Evolutionary conservation across 2,113 vertebrate species (phyloP).

Genomic region (Spermophilus dauricus): DNA sequence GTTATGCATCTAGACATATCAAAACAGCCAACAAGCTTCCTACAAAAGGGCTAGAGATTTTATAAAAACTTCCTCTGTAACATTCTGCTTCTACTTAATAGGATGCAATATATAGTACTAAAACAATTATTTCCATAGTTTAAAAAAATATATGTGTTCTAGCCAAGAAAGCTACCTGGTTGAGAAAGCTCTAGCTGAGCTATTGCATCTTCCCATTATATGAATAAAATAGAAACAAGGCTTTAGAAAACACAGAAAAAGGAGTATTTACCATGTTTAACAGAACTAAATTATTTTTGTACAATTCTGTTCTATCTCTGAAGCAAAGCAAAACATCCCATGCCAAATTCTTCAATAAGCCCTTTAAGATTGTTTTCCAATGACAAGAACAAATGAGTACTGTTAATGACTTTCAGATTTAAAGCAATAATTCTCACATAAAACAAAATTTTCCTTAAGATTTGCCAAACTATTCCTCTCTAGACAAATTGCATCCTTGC

Average conservation of each 20-base stretch:
- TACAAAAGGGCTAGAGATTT: not conserved
- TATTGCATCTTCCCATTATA: conserved; percentile 15
- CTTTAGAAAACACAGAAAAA: conserved; percentile 55
- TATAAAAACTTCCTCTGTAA: not conserved
- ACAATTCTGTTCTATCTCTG: conserved; percentile 61
- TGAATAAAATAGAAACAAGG: conserved; percentile 63
- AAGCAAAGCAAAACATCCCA: conserved; percentile 52
- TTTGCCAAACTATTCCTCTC: conserved; percentile 83
- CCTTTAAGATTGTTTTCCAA: conserved; percentile 71
- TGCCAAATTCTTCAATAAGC: conserved; percentile 68
- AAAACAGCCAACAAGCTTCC: not conserved
- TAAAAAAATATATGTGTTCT: not conserved
- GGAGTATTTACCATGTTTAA: conserved; percentile 64
- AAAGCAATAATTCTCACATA: conserved; percentile 81
- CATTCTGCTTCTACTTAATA: not conserved
- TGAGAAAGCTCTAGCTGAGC: not conserved
- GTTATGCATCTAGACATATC: not conserved
- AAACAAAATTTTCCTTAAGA: conserved; percentile 84
- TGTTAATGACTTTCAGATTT: conserved; percentile 86
- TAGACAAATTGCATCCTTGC: conserved; percentile 74
- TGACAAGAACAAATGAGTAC: conserved; percentile 83
- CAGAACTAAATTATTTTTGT: conserved; percentile 64
- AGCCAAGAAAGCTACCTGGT: not conserved
- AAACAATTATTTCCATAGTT: not conserved
- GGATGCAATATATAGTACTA: not conserved